phyloP scores from a whole-genome alignment of 2,113 vertebrate genomes.

The Formicarius rufipectus region DNA sequence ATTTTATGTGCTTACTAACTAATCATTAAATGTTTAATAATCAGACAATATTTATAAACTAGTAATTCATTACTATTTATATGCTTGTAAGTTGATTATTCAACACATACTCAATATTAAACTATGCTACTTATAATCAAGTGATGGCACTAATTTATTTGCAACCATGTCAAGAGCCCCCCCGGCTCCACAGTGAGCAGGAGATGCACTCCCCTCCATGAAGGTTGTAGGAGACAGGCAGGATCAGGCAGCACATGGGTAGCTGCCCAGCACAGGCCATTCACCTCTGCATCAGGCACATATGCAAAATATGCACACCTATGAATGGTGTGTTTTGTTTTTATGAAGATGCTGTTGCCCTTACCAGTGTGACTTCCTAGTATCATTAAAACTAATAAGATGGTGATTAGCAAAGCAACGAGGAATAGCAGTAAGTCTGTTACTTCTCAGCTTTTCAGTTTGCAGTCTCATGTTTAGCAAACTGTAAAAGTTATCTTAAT shows the following conservation, averaged over 20 bases:
- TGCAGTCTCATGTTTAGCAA: neutral
- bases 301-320: neutral
- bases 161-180: neutral
- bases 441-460: neutral
- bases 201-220: neutral
- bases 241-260: neutral
- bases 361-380: neutral
- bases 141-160: neutral
- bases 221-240: neutral
- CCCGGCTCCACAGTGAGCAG: neutral
- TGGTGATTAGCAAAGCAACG: neutral
- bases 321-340: neutral
- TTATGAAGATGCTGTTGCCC: neutral
- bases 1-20: neutral
- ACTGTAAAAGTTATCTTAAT: neutral
- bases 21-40: neutral
- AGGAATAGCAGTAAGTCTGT: neutral
- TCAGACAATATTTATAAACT: neutral
- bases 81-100: neutral
- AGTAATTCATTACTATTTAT: neutral
- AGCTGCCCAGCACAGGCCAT: neutral
- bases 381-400: neutral
- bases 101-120: neutral
- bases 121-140: neutral
- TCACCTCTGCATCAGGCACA: neutral